Evolutionary conservation across 2,888 invertebrate genomes (phyloP).

Genomic region (Azorinus chamasolen): DNA sequence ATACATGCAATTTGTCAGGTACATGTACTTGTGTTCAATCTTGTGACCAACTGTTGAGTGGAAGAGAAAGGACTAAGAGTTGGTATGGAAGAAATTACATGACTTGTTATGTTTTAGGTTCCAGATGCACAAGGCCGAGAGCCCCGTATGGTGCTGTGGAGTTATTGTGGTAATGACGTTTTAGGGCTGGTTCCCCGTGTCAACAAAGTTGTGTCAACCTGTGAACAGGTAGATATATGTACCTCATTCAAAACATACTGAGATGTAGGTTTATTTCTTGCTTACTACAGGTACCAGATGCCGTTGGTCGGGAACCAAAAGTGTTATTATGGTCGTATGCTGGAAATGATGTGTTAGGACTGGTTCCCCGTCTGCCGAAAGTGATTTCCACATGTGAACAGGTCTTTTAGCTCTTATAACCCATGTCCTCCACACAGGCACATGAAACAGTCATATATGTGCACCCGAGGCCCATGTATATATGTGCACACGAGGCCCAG

Average conservation of each 20-base stretch:
- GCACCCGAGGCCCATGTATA: too few species aligned
- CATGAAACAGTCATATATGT: too few species aligned
- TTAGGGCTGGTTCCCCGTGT: slow-evolving; percentile 80
- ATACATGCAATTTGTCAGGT: too few species aligned
- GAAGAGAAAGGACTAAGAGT: too few species aligned
- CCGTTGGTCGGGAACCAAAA: slow-evolving; percentile 58
- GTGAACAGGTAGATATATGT: slow-evolving; percentile 72
- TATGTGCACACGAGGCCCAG: too few species aligned
- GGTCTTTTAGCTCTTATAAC: slow-evolving; percentile 61
- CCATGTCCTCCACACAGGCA: too few species aligned
- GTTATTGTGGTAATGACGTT: slow-evolving; percentile 81
- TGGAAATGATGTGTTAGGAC: slow-evolving; percentile 81
- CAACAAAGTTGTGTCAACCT: slow-evolving; percentile 78
- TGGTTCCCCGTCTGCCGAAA: slow-evolving; percentile 79
- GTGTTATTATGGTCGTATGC: slow-evolving; percentile 79
- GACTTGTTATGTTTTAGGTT: slow-evolving; percentile 51
- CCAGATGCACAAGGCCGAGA: slow-evolving; percentile 65
- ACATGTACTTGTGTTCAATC: too few species aligned
- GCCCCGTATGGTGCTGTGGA: slow-evolving; percentile 77
- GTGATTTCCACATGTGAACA: slow-evolving; percentile 78
- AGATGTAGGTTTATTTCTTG: background rate
- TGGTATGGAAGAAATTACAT: too few species aligned
- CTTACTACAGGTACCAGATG: slow-evolving; percentile 52
- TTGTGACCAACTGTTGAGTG: too few species aligned
- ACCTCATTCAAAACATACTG: too few species aligned